These are phyloP conservation scores for Ispidina picta DNA, from an alignment of 2,797 vertebrate species.

Conservation along the genomic window DNA sequence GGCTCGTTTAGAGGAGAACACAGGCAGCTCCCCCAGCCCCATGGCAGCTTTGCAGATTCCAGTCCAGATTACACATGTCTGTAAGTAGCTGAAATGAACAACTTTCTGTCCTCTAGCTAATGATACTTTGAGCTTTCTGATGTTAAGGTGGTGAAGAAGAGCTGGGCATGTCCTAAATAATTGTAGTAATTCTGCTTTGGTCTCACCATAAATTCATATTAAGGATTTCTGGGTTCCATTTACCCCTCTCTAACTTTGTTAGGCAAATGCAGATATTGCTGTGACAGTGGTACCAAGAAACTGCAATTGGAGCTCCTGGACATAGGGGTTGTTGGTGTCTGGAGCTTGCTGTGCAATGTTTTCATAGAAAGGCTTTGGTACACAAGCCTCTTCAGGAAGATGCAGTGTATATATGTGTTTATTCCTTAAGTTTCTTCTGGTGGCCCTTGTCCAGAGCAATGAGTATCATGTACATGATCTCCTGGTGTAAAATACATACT, in stretches of 20 bases:
- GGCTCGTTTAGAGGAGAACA: slow-evolving; percentile 87
- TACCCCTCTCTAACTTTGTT: not conserved
- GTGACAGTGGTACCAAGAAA: not conserved
- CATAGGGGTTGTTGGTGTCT: not conserved
- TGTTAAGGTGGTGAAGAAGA: not conserved
- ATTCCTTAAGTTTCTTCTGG: not conserved
- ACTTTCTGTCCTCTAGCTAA: not conserved
- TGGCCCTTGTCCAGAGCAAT: not conserved
- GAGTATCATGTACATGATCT: not conserved
- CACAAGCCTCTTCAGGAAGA: not conserved
- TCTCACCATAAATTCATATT: not conserved
- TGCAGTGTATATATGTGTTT: not conserved
- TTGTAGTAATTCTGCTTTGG: not conserved
- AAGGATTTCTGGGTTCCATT: not conserved
- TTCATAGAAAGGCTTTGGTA: not conserved
- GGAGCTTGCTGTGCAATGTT: not conserved
- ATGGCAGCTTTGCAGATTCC: slow-evolving; percentile 93
- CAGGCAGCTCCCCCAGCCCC: slow-evolving; percentile 79
- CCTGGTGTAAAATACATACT: not conserved
- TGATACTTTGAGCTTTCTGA: not conserved
- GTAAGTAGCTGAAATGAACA: slow-evolving; percentile 78
- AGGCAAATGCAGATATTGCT: not conserved
- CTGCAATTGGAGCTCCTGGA: not conserved
- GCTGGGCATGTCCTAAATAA: not conserved
- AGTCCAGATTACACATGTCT: slow-evolving; percentile 95